Base-by-base conservation (phyloP, 2,113 vertebrate species). In the Eolophus roseicapilla region DNA sequence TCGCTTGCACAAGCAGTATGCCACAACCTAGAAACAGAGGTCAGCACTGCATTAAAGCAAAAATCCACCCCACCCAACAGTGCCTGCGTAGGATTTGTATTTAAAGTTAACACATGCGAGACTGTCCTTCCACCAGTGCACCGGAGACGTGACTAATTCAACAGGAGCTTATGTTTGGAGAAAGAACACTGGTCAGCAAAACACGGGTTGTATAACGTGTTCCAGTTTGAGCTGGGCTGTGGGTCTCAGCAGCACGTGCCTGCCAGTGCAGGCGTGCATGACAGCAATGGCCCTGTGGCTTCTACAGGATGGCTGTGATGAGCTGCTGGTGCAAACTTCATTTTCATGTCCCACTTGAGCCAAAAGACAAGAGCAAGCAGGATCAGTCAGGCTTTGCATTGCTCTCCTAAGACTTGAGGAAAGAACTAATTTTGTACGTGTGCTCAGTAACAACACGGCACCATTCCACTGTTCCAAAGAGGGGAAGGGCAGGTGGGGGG, bases 1-100 rank as follows among this genome's bases (percentile, higher is more conserved):
- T 98, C 98, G 28, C 99, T 99, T 2, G 98, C 97, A 89, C 99
- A 99, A 8, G 99, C 99, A 1, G 99, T 99, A 88, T 99, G 99
- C 99, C 99, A 99, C 88, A 99, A 96, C 96, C 99, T 99, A 60
- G 18, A 60, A 85, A 78, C 69, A 95, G 82, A 73, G n/a, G 50
- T 60, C 91, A 60, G 57, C n/a, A 2, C 31, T 10, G 63, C 28
- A 7, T 69, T 7, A 70, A 28, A 39, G 6, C 17, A 2, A 41
- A 25, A 41, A 0, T 15, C 28, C 49, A 23, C 23, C 47, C 55
- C 3, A 2, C 28, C 65, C 50, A 2, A 2, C 8, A 39, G 20
- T 0, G 4, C 29, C 7, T 0, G 9, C 6, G 2, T 11, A 17
- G 63, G 55, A 39, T 52, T 41, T 18, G 43, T 15, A 24, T 21